Evolutionary conservation across 2,888 invertebrate species (phyloP).

Genomic region (Tenthredo amoena): DNA sequence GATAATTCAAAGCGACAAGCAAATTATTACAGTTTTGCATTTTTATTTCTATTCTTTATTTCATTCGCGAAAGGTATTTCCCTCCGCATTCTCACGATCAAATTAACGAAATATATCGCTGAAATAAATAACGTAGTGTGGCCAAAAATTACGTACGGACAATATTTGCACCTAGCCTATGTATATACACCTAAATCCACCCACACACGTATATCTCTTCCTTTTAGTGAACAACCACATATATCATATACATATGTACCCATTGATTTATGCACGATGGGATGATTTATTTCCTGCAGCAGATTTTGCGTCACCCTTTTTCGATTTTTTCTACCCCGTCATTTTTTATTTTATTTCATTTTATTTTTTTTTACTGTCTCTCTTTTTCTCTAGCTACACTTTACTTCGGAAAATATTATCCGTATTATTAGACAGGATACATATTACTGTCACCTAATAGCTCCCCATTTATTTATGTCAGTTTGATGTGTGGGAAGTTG

Average conservation of each 20-base stretch:
- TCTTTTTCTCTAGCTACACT: neutral
- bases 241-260: neutral
- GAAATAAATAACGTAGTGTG: slow-evolving; percentile 19
- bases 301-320: slow-evolving; percentile 26
- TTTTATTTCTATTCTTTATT: neutral
- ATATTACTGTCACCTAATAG: slow-evolving; percentile 51
- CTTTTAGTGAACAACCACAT: neutral
- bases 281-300: slow-evolving; percentile 39
- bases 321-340: slow-evolving; percentile 1
- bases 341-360: slow-evolving; percentile 4
- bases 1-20: neutral
- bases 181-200: neutral
- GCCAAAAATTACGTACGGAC: neutral
- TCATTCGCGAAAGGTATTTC: neutral
- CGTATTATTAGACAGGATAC: slow-evolving; percentile 49
- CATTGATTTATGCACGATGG: slow-evolving; percentile 49
- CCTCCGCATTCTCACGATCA: neutral
- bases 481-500: slow-evolving; percentile 2
- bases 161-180: neutral
- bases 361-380: neutral
- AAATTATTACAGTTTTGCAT: neutral
- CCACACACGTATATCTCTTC: slow-evolving; percentile 13
- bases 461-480: slow-evolving; percentile 43
- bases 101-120: slow-evolving; percentile 33
- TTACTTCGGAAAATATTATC: neutral